Conservation (phyloP, 2,888 invertebrate species). For the Drosophila siamana region DNA sequence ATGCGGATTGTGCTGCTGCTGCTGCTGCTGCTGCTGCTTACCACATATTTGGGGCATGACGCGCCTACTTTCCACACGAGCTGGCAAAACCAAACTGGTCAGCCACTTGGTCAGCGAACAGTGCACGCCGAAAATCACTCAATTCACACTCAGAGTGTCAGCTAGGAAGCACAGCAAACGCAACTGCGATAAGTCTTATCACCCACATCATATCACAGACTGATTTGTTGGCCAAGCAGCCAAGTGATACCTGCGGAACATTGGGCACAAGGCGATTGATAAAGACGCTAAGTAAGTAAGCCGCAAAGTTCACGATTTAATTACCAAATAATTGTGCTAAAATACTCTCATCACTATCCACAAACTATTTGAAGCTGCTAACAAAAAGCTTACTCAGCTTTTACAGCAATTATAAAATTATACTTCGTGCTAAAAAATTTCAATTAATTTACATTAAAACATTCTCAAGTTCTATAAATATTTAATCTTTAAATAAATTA, state of each 20-base stretch:
- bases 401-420: neutral
- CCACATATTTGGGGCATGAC: constrained; percentile 45
- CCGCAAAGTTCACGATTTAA: constrained; percentile 15
- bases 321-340: neutral
- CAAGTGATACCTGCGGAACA: constrained; percentile 23
- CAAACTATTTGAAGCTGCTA: neutral
- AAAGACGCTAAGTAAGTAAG: constrained; percentile 11
- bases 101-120: constrained; percentile 24
- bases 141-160: neutral
- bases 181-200: constrained; percentile 48
- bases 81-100: constrained; percentile 56
- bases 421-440: neutral
- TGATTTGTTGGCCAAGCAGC: constrained; percentile 26
- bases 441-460: no score
- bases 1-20: neutral
- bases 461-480: no score
- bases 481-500: no score
- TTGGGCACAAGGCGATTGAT: constrained; percentile 46
- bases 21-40: constrained; percentile 29
- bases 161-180: neutral
- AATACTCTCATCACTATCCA: neutral
- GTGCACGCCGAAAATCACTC: constrained; percentile 1
- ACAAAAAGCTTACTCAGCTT: neutral
- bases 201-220: constrained; percentile 18
- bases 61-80: constrained; percentile 45